These are phyloP conservation scores for Silurus meridionalis DNA, from an alignment of 2,113 vertebrate genomes.

Conservation along the genomic window DNA sequence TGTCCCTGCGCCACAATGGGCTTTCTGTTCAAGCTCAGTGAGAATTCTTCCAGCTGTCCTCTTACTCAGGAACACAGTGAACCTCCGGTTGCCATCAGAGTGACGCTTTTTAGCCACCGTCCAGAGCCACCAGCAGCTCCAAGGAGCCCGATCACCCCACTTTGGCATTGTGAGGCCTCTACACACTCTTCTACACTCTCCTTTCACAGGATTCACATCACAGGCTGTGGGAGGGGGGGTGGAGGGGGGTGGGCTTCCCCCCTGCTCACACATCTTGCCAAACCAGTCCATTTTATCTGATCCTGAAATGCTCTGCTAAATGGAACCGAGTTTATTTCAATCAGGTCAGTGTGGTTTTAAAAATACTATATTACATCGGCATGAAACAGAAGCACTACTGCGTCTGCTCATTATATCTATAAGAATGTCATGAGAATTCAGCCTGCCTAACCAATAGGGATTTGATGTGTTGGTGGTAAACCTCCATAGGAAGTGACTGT, in stretches of 20 bases:
- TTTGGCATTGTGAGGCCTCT: slow-evolving; percentile 74
- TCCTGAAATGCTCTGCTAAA: background rate
- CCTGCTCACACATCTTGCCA: background rate
- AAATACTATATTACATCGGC: background rate
- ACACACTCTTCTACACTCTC: slow-evolving; percentile 64
- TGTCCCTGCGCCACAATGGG: slow-evolving; percentile 73
- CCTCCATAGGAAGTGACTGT: slow-evolving; percentile 41
- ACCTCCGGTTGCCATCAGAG: slow-evolving; percentile 82
- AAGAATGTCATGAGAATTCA: slow-evolving; percentile 16
- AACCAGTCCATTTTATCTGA: slow-evolving; percentile 3
- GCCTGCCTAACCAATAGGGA: slow-evolving; percentile 19
- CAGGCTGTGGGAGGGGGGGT: slow-evolving; percentile 52
- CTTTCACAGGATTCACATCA: slow-evolving; percentile 70
- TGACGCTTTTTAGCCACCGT: slow-evolving; percentile 74
- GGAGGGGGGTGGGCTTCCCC: slow-evolving; percentile 23
- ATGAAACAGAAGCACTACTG: background rate
- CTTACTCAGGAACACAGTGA: slow-evolving; percentile 79
- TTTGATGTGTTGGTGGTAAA: slow-evolving; percentile 43
- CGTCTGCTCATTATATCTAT: background rate
- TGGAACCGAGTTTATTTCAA: background rate
- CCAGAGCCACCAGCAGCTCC: slow-evolving; percentile 72
- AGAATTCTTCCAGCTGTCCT: slow-evolving; percentile 80
- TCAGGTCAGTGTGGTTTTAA: background rate
- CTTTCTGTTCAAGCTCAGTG: slow-evolving; percentile 79
- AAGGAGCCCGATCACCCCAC: slow-evolving; percentile 73